Evolutionary conservation across 1,140 invertebrate genomes (phyloP).

Genomic region (Linepithema humile): DNA sequence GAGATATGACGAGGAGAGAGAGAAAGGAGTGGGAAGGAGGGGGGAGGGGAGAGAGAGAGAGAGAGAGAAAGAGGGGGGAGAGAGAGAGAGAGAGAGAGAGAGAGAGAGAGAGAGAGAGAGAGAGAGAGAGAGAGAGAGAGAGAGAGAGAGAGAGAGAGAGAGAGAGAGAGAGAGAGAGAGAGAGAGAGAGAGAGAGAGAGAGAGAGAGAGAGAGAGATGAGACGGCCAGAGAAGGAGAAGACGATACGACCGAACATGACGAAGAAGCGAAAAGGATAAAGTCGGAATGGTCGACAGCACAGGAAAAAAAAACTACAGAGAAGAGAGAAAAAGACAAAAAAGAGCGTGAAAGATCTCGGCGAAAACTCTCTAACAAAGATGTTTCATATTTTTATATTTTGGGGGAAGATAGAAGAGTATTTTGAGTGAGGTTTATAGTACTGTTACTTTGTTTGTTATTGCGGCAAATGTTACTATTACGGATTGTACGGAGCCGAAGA

Average conservation of each 20-base stretch:
- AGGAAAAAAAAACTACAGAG: neutral
- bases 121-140: neutral
- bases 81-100: neutral
- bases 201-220: constrained; percentile 35
- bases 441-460: constrained; percentile 61
- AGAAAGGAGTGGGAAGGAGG: neutral
- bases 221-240: neutral
- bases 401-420: neutral
- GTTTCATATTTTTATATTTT: constrained; percentile 62
- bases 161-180: constrained; percentile 28
- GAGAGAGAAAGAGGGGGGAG: constrained; percentile 33
- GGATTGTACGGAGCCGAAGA: neutral
- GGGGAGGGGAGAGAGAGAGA: constrained; percentile 20
- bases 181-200: constrained; percentile 19
- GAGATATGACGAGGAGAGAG: constrained; percentile 64
- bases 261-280: neutral
- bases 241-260: neutral
- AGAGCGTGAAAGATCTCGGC: constrained; percentile 10
- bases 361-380: constrained; percentile 55
- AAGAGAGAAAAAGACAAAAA: neutral
- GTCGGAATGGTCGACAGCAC: neutral
- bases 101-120: constrained; percentile 36
- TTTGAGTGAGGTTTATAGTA: constrained; percentile 43
- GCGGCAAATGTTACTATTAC: constrained; percentile 55
- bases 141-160: no score